phyloP scores from a whole-genome alignment of 2,888 invertebrate species.

The Eueremaeus valkanovi region DNA sequence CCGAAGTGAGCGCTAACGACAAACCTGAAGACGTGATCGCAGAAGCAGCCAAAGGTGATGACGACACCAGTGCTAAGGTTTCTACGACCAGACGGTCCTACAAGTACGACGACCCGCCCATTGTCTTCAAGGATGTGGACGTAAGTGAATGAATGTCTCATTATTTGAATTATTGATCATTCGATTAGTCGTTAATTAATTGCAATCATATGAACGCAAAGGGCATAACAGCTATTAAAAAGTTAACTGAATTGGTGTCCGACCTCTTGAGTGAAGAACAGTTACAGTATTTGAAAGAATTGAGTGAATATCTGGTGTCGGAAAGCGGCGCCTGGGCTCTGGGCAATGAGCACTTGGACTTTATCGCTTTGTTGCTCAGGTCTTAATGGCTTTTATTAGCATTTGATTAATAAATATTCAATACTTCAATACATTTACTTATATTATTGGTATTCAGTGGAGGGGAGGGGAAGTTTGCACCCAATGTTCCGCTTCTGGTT shows the following conservation, averaged over 20 bases:
- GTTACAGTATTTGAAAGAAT: constrained; percentile 69
- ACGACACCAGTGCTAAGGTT: neutral
- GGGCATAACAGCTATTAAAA: constrained; percentile 62
- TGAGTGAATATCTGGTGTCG: constrained; percentile 79
- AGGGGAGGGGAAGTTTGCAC: constrained; percentile 42
- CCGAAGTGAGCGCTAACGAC: constrained; percentile 57
- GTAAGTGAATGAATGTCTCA: constrained; percentile 44
- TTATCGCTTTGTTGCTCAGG: constrained; percentile 62
- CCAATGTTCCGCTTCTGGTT: constrained; percentile 43
- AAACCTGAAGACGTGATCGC: neutral
- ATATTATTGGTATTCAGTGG: too few relatives aligned
- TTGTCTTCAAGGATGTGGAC: constrained; percentile 48
- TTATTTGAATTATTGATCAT: neutral
- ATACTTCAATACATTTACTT: too few relatives aligned
- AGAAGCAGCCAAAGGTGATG: neutral
- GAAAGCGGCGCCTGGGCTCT: constrained; percentile 90
- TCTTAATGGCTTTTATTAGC: neutral
- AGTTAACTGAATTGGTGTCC: constrained; percentile 64
- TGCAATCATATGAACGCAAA: too few relatives aligned
- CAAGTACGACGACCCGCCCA: constrained; percentile 62
- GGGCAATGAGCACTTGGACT: constrained; percentile 77
- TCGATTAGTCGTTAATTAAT: constrained; percentile 13
- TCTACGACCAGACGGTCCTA: constrained; percentile 61
- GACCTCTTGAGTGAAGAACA: constrained; percentile 71
- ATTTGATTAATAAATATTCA: too few relatives aligned